Evolutionary conservation across 2,797 vertebrate genomes (phyloP).

Genomic region (Coendou prehensilis): DNA sequence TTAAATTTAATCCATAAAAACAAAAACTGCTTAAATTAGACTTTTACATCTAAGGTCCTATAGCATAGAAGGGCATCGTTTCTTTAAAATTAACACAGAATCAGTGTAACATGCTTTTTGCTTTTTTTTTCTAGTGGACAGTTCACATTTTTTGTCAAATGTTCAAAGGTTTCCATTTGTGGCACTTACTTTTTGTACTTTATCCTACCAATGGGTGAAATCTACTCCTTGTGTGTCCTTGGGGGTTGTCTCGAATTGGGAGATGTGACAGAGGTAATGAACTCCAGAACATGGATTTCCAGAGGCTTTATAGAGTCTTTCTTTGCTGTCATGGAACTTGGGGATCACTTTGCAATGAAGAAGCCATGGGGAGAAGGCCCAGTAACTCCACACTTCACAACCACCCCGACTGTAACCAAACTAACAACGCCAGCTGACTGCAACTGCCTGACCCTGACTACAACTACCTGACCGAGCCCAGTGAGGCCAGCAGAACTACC

Average conservation of each 20-base stretch:
- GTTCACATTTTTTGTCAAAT: neutral
- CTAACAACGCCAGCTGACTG: neutral
- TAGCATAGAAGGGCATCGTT: neutral
- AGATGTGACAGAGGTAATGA: neutral
- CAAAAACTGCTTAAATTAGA: neutral
- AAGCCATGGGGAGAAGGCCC: neutral
- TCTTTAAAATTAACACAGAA: constrained; percentile 24
- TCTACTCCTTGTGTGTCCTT: neutral
- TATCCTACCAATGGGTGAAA: neutral
- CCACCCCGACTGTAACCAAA: neutral
- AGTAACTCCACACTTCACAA: too few species aligned
- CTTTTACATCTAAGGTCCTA: neutral
- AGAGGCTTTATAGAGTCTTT: neutral
- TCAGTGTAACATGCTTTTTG: neutral
- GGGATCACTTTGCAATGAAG: neutral
- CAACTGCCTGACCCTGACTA: neutral
- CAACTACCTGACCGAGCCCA: too few species aligned
- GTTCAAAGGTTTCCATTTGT: neutral
- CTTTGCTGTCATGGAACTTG: neutral
- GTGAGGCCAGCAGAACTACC: neutral
- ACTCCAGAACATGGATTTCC: neutral
- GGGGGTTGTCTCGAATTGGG: neutral
- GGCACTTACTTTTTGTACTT: neutral
- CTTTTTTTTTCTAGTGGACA: neutral
- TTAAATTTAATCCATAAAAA: neutral